phyloP scores from a whole-genome alignment of 2,113 vertebrate genomes.

The Gallinago paraguaiae region DNA sequence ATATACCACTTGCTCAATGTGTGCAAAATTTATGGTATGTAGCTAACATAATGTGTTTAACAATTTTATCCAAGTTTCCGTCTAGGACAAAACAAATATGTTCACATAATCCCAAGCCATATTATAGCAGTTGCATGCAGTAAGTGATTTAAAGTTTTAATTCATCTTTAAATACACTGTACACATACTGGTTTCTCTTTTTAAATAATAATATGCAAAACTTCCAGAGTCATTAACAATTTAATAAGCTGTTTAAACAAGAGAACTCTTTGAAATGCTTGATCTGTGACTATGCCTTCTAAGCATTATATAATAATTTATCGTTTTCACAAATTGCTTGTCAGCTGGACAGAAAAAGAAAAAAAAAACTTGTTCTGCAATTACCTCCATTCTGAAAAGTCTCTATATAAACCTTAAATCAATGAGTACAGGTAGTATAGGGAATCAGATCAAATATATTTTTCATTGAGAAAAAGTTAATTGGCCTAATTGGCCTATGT shows the following conservation, averaged over 20 bases:
- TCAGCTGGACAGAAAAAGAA: constrained; percentile 17
- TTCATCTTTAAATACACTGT: constrained; percentile 70
- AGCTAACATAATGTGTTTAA: constrained; percentile 55
- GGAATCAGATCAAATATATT: neutral
- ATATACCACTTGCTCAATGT: constrained; percentile 15
- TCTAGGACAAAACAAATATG: constrained; percentile 74
- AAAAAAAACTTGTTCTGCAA: neutral
- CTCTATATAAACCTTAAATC: neutral
- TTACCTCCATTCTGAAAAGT: neutral
- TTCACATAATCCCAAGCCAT: constrained; percentile 64
- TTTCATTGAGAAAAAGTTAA: neutral
- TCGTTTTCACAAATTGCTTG: neutral
- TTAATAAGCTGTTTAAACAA: constrained; percentile 71
- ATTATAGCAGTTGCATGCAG: constrained; percentile 46
- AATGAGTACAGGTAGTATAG: neutral
- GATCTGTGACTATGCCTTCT: constrained; percentile 35
- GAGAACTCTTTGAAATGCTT: constrained; percentile 56
- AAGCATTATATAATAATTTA: constrained; percentile 10
- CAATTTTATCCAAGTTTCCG: constrained; percentile 68
- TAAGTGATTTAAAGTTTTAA: constrained; percentile 71
- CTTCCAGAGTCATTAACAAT: constrained; percentile 67
- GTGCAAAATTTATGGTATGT: constrained; percentile 55
- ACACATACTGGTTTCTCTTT: constrained; percentile 67
- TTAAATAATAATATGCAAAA: constrained; percentile 69
- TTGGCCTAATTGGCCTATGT: neutral